Base-by-base conservation (phyloP, 2,113 vertebrate genomes). In the Hippocampus barbouri region DNA sequence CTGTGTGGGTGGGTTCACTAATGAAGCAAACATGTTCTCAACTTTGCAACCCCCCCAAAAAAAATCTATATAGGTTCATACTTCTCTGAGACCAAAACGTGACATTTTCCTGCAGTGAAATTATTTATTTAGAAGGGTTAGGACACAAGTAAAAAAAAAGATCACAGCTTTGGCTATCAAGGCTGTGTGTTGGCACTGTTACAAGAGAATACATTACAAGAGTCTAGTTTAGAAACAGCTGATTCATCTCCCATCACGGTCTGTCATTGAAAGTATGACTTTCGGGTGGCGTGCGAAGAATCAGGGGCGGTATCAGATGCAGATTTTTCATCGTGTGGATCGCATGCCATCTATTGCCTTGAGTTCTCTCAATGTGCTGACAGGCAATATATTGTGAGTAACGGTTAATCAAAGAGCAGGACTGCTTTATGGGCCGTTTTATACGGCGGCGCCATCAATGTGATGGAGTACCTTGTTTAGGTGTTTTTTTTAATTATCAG, bases 341-440 rank as follows among this genome's bases (percentile, higher is more conserved):
- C 6, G 5, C 25, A 0, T 8, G 5, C 14, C 25, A 18, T 16
- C 57, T 15, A n/a, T 21, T 34, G 43, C 66, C 27, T 38, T 30
- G 15, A 30, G 23, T 18, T 53, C 27, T 53, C 16, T 53, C 38
- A 23, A 41, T 65, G 40, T 15, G 20, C 21, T 15, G 45, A 12
- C 63, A 25, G 40, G 12, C 63, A 23, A 2, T 43, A 65, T 41
- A 41, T 63, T 34, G 30, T 1, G 47, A 51, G 11, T 27, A 16
- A 30, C 23, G 49, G 43, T 21, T 18, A 51, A 49, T 30, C 45
- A 49, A 25, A 49, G 45, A 30, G 45, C 25, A 20, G 2, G 14
- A 49, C 66, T 53, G 66, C 25, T 53, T 68, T 30, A 68, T 68
- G 66, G 27, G 18, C 27, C 10, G 25, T 67, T 67, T 67, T 67